Percentiles rank a stretch among this genome's conserved stretches.
phyloP scores from a whole-genome alignment of 2,113 vertebrate genomes.

The Tetrao urogallus region DNA sequence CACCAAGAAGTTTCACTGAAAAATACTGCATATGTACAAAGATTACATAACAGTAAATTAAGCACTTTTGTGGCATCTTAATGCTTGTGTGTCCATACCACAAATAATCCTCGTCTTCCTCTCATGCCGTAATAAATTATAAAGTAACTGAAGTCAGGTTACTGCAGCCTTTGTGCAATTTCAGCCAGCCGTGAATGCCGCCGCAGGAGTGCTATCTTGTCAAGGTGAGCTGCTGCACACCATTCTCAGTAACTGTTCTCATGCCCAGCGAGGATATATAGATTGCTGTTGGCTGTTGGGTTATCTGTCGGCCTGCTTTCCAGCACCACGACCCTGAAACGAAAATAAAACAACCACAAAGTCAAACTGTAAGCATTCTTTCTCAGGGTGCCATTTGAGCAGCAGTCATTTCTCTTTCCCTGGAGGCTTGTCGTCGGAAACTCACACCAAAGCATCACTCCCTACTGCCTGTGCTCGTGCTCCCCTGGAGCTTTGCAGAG shows the following conservation, averaged over 20 bases:
- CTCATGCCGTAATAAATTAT: constrained; percentile 91
- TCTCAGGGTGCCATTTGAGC: neutral
- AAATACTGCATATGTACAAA: constrained; percentile 96
- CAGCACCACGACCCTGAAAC: constrained; percentile 93
- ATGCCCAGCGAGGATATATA: constrained; percentile 98
- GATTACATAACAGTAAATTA: constrained; percentile 92
- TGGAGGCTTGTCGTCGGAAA: neutral
- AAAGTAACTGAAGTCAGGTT: constrained; percentile 57
- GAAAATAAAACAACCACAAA: neutral
- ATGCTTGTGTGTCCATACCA: constrained; percentile 80
- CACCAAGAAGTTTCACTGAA: constrained; percentile 79
- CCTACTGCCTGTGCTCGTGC: neutral
- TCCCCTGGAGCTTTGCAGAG: neutral
- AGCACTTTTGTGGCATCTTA: constrained; percentile 88
- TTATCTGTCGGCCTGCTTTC: constrained; percentile 97
- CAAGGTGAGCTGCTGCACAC: neutral
- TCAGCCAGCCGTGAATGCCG: constrained; percentile 56
- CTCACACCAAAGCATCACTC: neutral
- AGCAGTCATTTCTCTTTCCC: neutral
- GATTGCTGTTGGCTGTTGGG: constrained; percentile 97
- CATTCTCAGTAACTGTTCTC: constrained; percentile 97
- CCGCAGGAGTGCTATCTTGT: constrained; percentile 66
- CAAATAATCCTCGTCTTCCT: constrained; percentile 74
- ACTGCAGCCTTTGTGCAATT: constrained; percentile 70
- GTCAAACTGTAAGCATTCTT: neutral